Base-by-base conservation (phyloP, 2,113 vertebrate genomes). In the Coreoperca whiteheadi region DNA sequence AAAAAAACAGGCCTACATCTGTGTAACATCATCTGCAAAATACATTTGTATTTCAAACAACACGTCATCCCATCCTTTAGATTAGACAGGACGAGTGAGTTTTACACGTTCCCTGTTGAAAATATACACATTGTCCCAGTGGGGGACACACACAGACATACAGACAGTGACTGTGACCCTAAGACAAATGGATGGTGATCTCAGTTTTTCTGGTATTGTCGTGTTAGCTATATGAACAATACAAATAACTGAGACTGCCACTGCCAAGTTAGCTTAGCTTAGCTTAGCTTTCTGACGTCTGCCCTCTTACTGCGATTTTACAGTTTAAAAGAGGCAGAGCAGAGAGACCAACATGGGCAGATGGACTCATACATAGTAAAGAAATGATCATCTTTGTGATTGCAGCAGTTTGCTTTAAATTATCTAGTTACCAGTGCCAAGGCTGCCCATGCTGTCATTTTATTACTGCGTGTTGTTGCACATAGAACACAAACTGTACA, bases 201-300 rank as follows among this genome's bases (percentile, higher is more conserved):
- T 90, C 89, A 91, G 89, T 79, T 87, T 79, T 87, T 89, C 73
- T 94, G 48, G 74, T 89, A 84, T 93, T 41, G 81, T 91, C 84
- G 4, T 53, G 89, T 94, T 93, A 92, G 64, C 8, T 20, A 1
- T 51, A 73, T 18, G 25, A 65, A 92, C 90, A 87, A 92, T 83
- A 90, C 90, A 89, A 88, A 88, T 37, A 84, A 88, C 91, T 87
- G 86, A 91, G 87, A 74, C 18, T 2, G 18, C 37, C 9, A n/a
- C 23, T 66, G 46, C 48, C 25, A 25, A 59, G 56, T 77, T 53
- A 81, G 84, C n/a, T 81, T 59, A 64, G 71, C n/a, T 81, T 59
- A 64, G 71, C 64, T 48, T 56, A 48, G 77, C 41, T 50, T 21
- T n/a, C 18, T 8, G 46, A 30, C 54, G 67, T 61, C 11, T 56